Evolutionary conservation across 2,113 vertebrate species (phyloP), one percentile per base, ranked within the genome.

Genomic region (Lota lota): DNA sequence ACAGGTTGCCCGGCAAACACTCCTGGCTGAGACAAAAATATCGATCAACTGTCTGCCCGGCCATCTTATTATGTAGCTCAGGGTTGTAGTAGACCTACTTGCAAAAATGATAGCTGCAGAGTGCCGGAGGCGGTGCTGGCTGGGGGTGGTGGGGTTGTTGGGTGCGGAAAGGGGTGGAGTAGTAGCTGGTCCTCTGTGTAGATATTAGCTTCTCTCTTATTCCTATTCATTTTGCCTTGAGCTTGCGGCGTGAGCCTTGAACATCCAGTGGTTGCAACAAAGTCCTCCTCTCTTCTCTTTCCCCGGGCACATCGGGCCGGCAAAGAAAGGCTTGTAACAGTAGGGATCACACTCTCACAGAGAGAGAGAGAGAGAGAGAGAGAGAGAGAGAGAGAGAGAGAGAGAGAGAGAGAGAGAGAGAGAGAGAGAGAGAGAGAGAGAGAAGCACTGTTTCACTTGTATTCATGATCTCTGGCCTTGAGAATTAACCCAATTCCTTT

Each of bases 1-100:
- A 85, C 85, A 89, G 84, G 79, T 73, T 75, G 87, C 76, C 79
- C 80, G 81, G 83, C 78, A 17, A 3, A 61, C 67, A 79, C 81
- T 79, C 81, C 65, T 73, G 88, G 88, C 87, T 87, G 90, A 90
- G 86, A 85, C 81, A 84, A 88, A 91, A 90, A 91, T 92, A 87
- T 89, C 83, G 88, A 87, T 84, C 80, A 86, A 82, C 79, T 87
- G 83, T 88, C 88, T 80, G 82, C 28, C 82, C 75, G 50, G 84
- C 80, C 76, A 69, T 85, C 84, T 85, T 86, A 84, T 83, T 87
- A 88, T 80, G 80, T 78, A 75, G 84, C 80, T 76, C 73, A 64
- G 75, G 75, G 80, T 77, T 85, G 81, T 67, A 83, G 64, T 82
- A 81, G 83, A 81, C 81, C 81, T 85, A 86, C 82, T 78, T 83